Evolutionary conservation across 1,140 invertebrate genomes (phyloP).

Genomic region (Zaprionus gabonicus): DNA sequence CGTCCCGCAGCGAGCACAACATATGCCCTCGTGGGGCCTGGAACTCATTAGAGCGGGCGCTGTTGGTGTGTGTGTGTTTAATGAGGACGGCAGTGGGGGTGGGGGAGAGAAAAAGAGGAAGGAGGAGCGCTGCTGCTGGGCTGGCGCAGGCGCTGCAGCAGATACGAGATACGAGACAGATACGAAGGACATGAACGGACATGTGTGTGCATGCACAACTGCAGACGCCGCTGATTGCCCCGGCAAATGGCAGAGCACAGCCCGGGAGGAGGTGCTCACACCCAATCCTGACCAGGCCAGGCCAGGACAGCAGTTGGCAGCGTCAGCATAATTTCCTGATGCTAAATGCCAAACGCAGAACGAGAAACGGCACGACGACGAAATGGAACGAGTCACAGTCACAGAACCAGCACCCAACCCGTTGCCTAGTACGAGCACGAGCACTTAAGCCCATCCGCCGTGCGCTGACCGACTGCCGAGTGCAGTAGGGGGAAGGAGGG

Average conservation of each 20-base stretch:
- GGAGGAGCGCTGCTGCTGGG: constrained; percentile 2
- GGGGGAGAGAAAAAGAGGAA: background rate
- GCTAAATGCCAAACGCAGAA: constrained; percentile 81
- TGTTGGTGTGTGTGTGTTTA: constrained; percentile 33
- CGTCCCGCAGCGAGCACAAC: constrained; percentile 48
- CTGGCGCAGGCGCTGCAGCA: constrained; percentile 65
- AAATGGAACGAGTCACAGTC: constrained; percentile 27
- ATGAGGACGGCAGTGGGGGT: constrained; percentile 59
- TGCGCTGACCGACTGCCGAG: constrained; percentile 72
- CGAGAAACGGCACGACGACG: constrained; percentile 37
- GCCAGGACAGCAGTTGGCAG: constrained; percentile 65
- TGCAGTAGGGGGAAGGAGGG: constrained; percentile 3
- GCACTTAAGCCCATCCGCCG: constrained; percentile 77
- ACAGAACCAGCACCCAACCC: background rate
- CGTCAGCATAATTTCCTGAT: constrained; percentile 84
- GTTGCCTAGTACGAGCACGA: constrained; percentile 40
- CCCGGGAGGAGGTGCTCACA: background rate
- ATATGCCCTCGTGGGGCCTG: constrained; percentile 66
- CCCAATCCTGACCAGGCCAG: constrained; percentile 31
- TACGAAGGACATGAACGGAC: constrained; percentile 56
- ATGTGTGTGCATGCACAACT: constrained; percentile 66
- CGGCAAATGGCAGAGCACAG: constrained; percentile 31
- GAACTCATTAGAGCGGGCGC: constrained; percentile 74
- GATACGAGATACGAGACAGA: constrained; percentile 54
- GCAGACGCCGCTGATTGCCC: constrained; percentile 77